A percentile compares a stretch with the other conserved stretches of the same genome.
Conservation (phyloP, 2,797 vertebrate species). For the Naso thynnoides region DNA sequence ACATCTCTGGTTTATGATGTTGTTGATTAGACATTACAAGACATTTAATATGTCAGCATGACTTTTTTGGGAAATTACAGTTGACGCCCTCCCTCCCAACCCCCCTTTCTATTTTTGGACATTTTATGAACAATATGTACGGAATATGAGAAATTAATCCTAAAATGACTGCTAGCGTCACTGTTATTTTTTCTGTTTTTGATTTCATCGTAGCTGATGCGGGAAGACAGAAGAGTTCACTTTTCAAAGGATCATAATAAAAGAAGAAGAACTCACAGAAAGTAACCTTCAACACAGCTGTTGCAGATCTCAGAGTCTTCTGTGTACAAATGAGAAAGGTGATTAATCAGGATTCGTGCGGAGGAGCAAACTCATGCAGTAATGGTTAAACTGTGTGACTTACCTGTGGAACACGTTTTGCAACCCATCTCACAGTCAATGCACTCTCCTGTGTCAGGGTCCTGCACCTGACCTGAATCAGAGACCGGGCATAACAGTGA, state of each 20-base stretch:
- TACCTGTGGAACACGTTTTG: slow-evolving; percentile 85
- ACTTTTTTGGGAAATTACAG: no score
- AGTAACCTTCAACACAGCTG: slow-evolving; percentile 84
- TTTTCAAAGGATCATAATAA: slow-evolving; percentile 24
- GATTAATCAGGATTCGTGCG: slow-evolving; percentile 54
- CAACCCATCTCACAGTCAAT: slow-evolving; percentile 85
- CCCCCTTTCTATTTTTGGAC: no score
- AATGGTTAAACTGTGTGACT: slow-evolving; percentile 27
- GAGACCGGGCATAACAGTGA: slow-evolving; percentile 7
- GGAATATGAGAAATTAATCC: not conserved
- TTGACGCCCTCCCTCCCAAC: no score
- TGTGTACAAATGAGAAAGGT: slow-evolving; percentile 66
- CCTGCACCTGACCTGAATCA: slow-evolving; percentile 85
- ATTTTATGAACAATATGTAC: no score
- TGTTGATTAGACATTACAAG: no score
- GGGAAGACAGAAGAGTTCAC: not conserved
- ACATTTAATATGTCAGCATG: no score
- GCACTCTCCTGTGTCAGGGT: slow-evolving; percentile 87
- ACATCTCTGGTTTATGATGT: no score
- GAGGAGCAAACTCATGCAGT: slow-evolving; percentile 7
- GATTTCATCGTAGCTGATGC: not conserved
- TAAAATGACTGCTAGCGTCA: not conserved
- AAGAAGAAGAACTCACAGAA: slow-evolving; percentile 80
- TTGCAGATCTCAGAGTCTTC: slow-evolving; percentile 83
- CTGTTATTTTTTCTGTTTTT: not conserved